Evolutionary conservation across 2,888 invertebrate genomes (phyloP), one percentile per base, ranked within the genome.

Genomic region (Zygogramma bicolorata): DNA sequence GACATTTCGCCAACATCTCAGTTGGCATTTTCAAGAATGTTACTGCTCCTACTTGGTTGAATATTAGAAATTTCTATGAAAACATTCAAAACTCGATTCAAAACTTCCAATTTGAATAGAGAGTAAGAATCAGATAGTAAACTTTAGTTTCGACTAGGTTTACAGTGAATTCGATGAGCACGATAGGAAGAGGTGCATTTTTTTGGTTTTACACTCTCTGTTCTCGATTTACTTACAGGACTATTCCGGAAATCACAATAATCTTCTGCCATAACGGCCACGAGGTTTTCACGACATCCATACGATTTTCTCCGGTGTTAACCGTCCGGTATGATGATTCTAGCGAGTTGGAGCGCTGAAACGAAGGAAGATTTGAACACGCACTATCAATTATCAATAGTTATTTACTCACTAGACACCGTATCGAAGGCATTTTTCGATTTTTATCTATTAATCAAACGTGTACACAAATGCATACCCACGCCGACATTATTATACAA

Each of bases 221-320:
- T 38, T 42, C 10, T 46, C 59, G 0, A 58, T 4, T 15, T 68
- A 77, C 79, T 76, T 73, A 80, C 79, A 77, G 18, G 10, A 73
- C 70, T 57, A 74, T 63, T 7, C 65, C 63, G 49, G 59, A 59
- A 68, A 77, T 74, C 27, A 78, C 53, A 20, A 75, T 22, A 40
- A 76, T 67, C 60, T 72, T 77, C 59, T 80, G 74, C 77, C 78
- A 78, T 40, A 71, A 25, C 8, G 61, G 68, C 75, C 75, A 77
- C 29, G 40, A n/a, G 5, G 22, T 29, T 29, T 63, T 46, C 8
- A 10, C 5, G 10, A 1, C 3, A n/a, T n/a, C 8, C 7, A 10
- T 29, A 3, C 22, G 4, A 13, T 22, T 38, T 2, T 15, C 62
- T 1, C 10, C 49, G n/a, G 15, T 65, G 20, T 15, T 22, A 15